These are phyloP conservation scores for Agrilus mali DNA, from an alignment of 2,888 invertebrate genomes.

Conservation along the genomic window DNA sequence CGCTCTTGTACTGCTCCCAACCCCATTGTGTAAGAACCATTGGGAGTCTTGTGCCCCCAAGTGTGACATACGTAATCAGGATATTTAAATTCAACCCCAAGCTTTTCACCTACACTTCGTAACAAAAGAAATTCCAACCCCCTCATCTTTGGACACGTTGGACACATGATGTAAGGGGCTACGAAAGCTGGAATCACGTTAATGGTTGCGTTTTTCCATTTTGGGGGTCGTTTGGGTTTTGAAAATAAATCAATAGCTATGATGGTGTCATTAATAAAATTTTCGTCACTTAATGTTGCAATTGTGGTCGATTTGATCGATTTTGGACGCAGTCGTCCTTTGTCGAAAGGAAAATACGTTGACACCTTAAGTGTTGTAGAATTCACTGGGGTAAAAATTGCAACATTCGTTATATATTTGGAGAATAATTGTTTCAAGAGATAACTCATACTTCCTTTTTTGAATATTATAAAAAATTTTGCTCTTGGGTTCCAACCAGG, in stretches of 20 bases:
- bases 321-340: too few relatives aligned
- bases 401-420: too few relatives aligned
- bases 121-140: too few relatives aligned
- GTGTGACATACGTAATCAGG: too few relatives aligned
- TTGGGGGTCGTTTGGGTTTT: not conserved
- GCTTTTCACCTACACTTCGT: too few relatives aligned
- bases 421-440: too few relatives aligned
- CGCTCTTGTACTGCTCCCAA: constrained; percentile 2
- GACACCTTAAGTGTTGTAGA: too few relatives aligned
- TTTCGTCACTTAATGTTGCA: not conserved
- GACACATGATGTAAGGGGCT: not conserved
- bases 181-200: not conserved
- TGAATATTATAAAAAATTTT: not conserved
- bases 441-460: not conserved
- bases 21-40: constrained; percentile 2
- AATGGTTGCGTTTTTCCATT: not conserved
- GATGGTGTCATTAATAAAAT: not conserved
- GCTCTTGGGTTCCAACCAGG: not conserved
- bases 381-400: too few relatives aligned
- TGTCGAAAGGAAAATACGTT: too few relatives aligned
- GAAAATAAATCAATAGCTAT: not conserved
- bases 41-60: constrained; percentile 1
- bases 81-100: too few relatives aligned
- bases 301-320: too few relatives aligned
- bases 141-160: too few relatives aligned